phyloP scores from a whole-genome alignment of 2,888 invertebrate genomes.

The Caenorhabditis uteleia region DNA sequence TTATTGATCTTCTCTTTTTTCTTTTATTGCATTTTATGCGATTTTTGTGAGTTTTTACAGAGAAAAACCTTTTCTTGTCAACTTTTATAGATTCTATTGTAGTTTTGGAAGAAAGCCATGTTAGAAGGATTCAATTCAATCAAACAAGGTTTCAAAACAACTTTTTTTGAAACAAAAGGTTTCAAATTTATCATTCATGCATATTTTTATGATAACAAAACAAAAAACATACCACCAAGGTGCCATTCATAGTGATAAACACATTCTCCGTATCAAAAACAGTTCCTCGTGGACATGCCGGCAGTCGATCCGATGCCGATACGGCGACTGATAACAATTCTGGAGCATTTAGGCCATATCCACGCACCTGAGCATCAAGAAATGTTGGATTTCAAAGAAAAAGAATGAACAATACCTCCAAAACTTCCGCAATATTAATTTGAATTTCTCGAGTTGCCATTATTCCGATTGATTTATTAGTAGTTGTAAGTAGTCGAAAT shows the following conservation, averaged over 20 bases:
- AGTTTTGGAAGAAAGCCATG: too few species aligned
- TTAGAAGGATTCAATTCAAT: background rate
- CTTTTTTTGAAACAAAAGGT: too few species aligned
- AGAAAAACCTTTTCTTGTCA: too few species aligned
- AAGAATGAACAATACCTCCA: slow-evolving; percentile 21
- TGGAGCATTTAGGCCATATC: slow-evolving; percentile 43
- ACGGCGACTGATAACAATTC: slow-evolving; percentile 54
- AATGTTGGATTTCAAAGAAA: background rate
- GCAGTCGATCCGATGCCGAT: slow-evolving; percentile 41
- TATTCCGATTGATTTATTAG: too few species aligned
- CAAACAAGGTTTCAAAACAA: background rate
- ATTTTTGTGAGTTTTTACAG: too few species aligned
- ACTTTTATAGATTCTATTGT: too few species aligned
- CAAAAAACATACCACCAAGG: slow-evolving; percentile 50
- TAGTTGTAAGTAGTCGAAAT: too few species aligned
- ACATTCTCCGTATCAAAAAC: slow-evolving; percentile 60
- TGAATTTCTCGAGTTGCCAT: slow-evolving; percentile 41
- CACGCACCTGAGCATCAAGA: slow-evolving; percentile 42
- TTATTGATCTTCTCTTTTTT: too few species aligned
- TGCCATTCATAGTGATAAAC: slow-evolving; percentile 53
- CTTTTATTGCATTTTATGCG: too few species aligned
- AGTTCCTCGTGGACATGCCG: slow-evolving; percentile 48
- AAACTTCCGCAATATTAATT: slow-evolving; percentile 46
- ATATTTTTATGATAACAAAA: too few species aligned
- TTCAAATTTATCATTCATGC: too few species aligned